Conservation (phyloP, 1,140 invertebrate species). For the Helicoverpa zea region DNA sequence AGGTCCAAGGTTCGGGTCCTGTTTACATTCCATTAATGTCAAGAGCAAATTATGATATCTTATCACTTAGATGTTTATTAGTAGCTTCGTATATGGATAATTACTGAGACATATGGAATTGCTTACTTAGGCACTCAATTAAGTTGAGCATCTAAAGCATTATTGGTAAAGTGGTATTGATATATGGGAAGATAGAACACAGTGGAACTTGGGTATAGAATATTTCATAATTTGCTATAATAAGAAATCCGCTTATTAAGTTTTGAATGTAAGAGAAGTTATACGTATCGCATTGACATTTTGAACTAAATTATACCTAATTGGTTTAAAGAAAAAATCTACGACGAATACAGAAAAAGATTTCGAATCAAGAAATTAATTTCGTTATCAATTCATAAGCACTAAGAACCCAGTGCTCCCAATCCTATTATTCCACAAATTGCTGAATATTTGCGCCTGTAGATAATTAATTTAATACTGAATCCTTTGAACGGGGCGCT, state of each 20-base stretch:
- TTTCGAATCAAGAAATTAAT: no score
- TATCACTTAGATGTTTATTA: conserved; percentile 12
- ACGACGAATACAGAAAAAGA: background rate
- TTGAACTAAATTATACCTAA: no score
- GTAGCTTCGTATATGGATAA: background rate
- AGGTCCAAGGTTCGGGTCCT: conserved; percentile 26
- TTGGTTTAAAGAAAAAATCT: no score
- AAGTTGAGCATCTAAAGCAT: no score
- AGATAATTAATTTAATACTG: conserved; percentile 2
- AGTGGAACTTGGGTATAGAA: no score
- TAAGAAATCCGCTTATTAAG: no score
- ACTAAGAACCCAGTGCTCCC: background rate
- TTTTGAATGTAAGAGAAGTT: no score
- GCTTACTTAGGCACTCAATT: background rate
- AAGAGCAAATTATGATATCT: conserved; percentile 14
- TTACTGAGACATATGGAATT: background rate
- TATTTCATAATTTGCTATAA: no score
- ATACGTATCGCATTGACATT: no score
- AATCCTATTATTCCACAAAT: background rate
- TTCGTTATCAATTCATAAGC: no score
- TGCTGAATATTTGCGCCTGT: conserved; percentile 1
- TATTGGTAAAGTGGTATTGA: no score
- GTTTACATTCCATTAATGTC: conserved; percentile 7
- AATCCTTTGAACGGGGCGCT: conserved; percentile 8
- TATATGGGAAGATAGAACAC: no score